Base-by-base conservation (phyloP, 1,140 invertebrate species). In the Sitodiplosis mosellana region DNA sequence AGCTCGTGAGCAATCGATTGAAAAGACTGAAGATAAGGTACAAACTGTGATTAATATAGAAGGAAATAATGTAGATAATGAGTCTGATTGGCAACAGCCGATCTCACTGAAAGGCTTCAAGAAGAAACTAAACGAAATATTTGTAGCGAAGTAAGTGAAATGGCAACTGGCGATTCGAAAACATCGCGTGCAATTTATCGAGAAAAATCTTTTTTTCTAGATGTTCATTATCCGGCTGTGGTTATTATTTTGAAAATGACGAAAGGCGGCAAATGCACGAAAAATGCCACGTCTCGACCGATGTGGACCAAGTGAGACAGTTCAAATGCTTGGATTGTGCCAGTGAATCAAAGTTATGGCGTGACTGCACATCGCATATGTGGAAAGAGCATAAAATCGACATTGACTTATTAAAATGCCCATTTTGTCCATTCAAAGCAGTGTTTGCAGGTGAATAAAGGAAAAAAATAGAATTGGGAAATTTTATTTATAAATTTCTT, bases 341-440 rank as follows among this genome's bases (percentile, higher is more conserved):
- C 15, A 49, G 61, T 44, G 66, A 64, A 48, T 66, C 71, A 53
- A 55, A 66, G 0, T 68, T 72, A 47, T 83, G 81, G 81, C 60
- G 70, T 11, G 60, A 69, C 5, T 73, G 80, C 50, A 70, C 73
- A 6, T 61, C 71, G 49, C 81, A 84, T 63, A 57, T 83, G 48
- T 82, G 78, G 77, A 75, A 75, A 53, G 60, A 63, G 2, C 81
- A 84, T 62, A 63, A 73, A 52, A 60, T 74, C 21, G 77, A 82
- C 59, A 68, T 76, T 51, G 80, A 80, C 55, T 57, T 83, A 12
- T 65, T 77, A 41, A 64, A 69, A 10, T 83, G 81, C 60, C 70
- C 75, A 20, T 61, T 71, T 38, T 83, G 79, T 50, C 56, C 55
- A 5, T 77, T 74, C 53, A 77, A 76, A 56, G 70, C 71, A 20